Conservation (phyloP, 2,888 invertebrate genomes). For the Stegana nigrithorax region DNA sequence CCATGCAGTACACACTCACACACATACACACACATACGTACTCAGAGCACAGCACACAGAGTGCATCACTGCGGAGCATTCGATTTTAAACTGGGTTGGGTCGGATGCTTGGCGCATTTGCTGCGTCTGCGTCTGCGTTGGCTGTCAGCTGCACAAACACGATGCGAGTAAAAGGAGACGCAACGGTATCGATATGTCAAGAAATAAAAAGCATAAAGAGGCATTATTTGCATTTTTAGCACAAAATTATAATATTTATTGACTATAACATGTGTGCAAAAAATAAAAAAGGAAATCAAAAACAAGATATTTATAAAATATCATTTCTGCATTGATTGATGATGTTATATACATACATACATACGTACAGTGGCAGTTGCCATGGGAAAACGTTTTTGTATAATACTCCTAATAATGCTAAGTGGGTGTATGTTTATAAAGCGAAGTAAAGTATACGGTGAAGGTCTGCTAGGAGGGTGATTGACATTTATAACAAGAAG, state of each 20-base stretch:
- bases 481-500: too few species aligned
- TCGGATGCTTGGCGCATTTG: not conserved
- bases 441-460: too few species aligned
- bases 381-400: not conserved
- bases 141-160: not conserved
- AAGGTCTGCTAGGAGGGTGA: too few species aligned
- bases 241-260: constrained; percentile 15
- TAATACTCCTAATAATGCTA: too few species aligned
- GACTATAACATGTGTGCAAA: not conserved
- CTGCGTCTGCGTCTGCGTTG: not conserved
- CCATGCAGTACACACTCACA: too few species aligned
- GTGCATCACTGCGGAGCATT: too few species aligned
- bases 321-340: not conserved
- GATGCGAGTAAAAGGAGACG: not conserved
- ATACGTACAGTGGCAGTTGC: not conserved
- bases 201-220: not conserved
- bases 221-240: constrained; percentile 9
- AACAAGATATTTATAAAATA: too few species aligned
- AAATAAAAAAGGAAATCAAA: too few species aligned
- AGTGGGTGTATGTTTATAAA: too few species aligned
- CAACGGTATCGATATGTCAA: not conserved
- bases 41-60: too few species aligned
- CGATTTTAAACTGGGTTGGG: not conserved
- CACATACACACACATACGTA: not conserved
- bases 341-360: too few species aligned